phyloP scores from a whole-genome alignment of 2,113 vertebrate species.

The Sterna hirundo region DNA sequence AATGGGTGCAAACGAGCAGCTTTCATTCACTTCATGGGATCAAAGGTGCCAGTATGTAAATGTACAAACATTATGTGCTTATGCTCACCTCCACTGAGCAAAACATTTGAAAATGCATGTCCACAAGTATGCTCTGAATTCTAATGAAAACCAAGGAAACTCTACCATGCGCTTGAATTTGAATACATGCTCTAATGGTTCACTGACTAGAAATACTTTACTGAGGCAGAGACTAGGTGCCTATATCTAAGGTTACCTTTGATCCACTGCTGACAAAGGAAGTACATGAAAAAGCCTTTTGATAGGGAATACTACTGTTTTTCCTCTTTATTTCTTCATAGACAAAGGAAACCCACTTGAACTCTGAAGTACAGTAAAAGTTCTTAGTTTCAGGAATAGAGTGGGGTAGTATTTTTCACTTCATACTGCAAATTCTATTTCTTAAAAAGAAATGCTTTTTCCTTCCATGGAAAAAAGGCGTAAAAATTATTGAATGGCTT shows the following conservation, averaged over 20 bases:
- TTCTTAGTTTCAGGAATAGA: not conserved
- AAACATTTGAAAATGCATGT: not conserved
- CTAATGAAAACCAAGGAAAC: constrained; percentile 4
- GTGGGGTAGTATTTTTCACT: not conserved
- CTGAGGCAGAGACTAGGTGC: not conserved
- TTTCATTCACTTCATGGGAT: not conserved
- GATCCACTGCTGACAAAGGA: constrained; percentile 33
- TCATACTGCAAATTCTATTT: not conserved
- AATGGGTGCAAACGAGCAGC: not conserved
- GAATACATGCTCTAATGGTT: not conserved
- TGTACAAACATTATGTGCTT: not conserved
- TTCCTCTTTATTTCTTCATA: not conserved
- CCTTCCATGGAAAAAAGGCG: not conserved
- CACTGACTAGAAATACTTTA: not conserved
- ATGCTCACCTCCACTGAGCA: not conserved
- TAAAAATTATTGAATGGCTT: not conserved
- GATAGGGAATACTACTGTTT: not conserved
- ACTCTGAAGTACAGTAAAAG: not conserved
- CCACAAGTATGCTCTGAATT: constrained; percentile 10
- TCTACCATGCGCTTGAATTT: not conserved
- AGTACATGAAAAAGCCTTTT: constrained; percentile 40
- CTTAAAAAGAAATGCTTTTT: not conserved
- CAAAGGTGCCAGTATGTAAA: constrained; percentile 15
- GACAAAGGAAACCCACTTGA: constrained; percentile 4
- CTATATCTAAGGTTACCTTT: constrained; percentile 57